Evolutionary conservation across 2,888 invertebrate species (phyloP).

Genomic region (Tetheella fluctuosa): DNA sequence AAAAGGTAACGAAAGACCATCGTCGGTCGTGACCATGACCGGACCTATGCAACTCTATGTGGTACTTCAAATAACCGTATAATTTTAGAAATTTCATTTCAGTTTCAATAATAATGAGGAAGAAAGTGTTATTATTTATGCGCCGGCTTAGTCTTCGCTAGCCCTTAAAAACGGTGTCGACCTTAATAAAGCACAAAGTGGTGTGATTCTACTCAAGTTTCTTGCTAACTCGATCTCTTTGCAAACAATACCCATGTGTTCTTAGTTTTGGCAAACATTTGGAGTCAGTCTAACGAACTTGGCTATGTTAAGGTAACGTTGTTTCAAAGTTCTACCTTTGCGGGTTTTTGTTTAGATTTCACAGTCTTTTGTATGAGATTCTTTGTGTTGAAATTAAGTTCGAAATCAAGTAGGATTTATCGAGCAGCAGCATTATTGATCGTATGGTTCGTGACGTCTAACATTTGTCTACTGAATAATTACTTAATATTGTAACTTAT

Average conservation of each 20-base stretch:
- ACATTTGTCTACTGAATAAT: neutral
- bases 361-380: constrained; percentile 1
- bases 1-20: no score
- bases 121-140: neutral
- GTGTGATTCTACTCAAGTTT: constrained; percentile 36
- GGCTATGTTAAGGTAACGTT: constrained; percentile 27
- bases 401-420: neutral
- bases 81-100: no score
- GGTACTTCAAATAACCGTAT: no score
- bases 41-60: no score
- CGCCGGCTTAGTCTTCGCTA: neutral
- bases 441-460: neutral
- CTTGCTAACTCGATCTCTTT: constrained; percentile 41
- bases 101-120: no score
- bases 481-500: no score
- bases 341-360: constrained; percentile 22
- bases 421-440: neutral
- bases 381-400: neutral
- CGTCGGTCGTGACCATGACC: no score
- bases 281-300: constrained; percentile 23
- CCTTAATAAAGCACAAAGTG: constrained; percentile 31
- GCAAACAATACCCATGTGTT: constrained; percentile 44
- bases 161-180: constrained; percentile 3
- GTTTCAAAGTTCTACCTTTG: constrained; percentile 25
- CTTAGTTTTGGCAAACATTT: constrained; percentile 36